Conservation (phyloP, 2,888 invertebrate genomes). For the Sphaerophoria taeniata region DNA sequence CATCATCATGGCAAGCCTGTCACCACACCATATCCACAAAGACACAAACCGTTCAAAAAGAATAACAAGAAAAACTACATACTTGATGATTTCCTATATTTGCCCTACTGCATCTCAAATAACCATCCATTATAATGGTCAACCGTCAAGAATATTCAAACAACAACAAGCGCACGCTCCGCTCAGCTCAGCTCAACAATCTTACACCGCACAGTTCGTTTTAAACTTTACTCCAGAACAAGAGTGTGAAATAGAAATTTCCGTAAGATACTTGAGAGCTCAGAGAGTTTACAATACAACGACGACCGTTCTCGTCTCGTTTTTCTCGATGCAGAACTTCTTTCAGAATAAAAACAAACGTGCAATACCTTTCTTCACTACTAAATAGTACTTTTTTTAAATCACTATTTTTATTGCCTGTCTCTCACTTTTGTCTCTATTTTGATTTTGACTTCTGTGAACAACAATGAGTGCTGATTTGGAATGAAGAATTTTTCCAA, state of each 20-base stretch:
- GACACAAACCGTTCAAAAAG: slow-evolving; percentile 6
- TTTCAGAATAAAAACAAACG: neutral
- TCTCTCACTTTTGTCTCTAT: slow-evolving; percentile 24
- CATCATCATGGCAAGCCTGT: slow-evolving; percentile 23
- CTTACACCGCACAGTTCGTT: neutral
- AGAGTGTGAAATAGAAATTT: neutral
- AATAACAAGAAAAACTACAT: slow-evolving; percentile 1
- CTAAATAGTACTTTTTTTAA: slow-evolving; percentile 17
- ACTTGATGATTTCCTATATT: slow-evolving; percentile 30
- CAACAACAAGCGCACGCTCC: slow-evolving; percentile 33
- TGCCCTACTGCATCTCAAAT: slow-evolving; percentile 39
- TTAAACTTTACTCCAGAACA: slow-evolving; percentile 5
- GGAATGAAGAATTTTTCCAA: slow-evolving; percentile 44
- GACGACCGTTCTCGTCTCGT: neutral
- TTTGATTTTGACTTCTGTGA: slow-evolving; percentile 31
- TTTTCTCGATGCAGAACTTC: slow-evolving; percentile 1
- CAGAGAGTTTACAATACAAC: neutral
- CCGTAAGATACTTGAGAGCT: slow-evolving; percentile 25
- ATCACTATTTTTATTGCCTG: neutral
- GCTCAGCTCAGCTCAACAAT: slow-evolving; percentile 11
- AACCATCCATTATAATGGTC: slow-evolving; percentile 30
- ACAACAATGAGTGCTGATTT: slow-evolving; percentile 38
- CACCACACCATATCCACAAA: slow-evolving; percentile 2
- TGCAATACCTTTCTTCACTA: slow-evolving; percentile 18
- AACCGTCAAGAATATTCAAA: slow-evolving; percentile 46